Conservation (phyloP, 2,113 vertebrate genomes). For the Anoplopoma fimbria region DNA sequence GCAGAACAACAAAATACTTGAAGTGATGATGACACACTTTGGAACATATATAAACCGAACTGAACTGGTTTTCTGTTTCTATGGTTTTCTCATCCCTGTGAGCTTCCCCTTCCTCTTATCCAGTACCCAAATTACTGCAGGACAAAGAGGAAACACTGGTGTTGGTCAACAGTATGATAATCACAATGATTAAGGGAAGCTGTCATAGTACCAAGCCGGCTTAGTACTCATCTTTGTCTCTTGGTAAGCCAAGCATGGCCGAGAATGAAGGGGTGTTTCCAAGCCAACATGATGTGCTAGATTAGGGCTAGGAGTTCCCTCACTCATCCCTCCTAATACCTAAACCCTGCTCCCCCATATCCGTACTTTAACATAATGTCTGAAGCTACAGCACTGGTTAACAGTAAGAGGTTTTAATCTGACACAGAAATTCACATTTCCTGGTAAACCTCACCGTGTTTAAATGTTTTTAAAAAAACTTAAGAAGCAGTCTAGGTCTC, state of each 20-base stretch:
- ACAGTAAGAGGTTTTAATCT: conserved; percentile 33
- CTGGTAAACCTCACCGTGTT: background rate
- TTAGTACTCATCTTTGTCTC: conserved; percentile 67
- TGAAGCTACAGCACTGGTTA: background rate
- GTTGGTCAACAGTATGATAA: conserved; percentile 43
- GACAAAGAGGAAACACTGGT: conserved; percentile 24
- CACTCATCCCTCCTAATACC: conserved; percentile 56
- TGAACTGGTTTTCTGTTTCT: too few species aligned
- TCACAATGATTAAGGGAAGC: conserved; percentile 65
- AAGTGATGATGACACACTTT: too few species aligned
- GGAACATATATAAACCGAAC: too few species aligned
- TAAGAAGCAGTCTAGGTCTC: background rate
- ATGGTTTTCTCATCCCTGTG: too few species aligned
- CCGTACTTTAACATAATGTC: conserved; percentile 49
- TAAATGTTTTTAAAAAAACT: background rate
- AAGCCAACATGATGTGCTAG: conserved; percentile 51
- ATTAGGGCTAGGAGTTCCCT: conserved; percentile 61
- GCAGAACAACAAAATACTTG: too few species aligned
- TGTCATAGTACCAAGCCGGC: conserved; percentile 53
- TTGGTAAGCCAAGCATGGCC: conserved; percentile 58
- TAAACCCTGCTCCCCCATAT: conserved; percentile 31
- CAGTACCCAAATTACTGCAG: conserved; percentile 16
- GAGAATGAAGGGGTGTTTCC: conserved; percentile 50
- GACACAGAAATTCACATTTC: conserved; percentile 1
- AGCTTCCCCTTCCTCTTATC: background rate